Base-by-base conservation (phyloP, 2,888 invertebrate species). In the Gymnoscelis rufifasciata region DNA sequence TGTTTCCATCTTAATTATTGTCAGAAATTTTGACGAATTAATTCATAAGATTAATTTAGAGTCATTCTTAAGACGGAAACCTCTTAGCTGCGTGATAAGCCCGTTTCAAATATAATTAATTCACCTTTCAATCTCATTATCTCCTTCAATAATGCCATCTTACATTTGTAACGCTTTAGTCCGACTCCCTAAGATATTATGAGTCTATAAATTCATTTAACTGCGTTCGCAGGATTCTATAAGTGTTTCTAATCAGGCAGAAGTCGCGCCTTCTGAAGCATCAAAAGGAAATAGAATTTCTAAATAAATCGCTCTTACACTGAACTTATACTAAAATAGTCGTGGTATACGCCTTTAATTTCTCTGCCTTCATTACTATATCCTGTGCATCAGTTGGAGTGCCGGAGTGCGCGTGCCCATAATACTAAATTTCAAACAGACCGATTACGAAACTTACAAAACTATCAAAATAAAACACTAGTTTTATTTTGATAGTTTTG, bases 241-340 rank as follows among this genome's bases (percentile, higher is more conserved):
- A 62, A 54, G 51, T 33, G 47, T 57, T 60, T 64, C 66, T 60
- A 60, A 58, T 68, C 53, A 56, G 55, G 59, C 56, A 57, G 66
- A 64, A 67, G 68, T 65, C 64, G 63, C 66, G 61, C 61, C 64
- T 59, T 62, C 61, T 61, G 59, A 62, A 56, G 57, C 65, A 70
- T 71, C 68, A 56, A 72, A 68, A 84, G 86, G 84, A 87, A 86
- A 83, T 81, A 78, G 78, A 71, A 19, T 71, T 81, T 79, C 72
- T 77, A 83, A 86, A 86, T 86, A 87, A 83, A 83, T 83, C 81
- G 77, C 82, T 78, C 82, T 81, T 81, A 77, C 78, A 67, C 68
- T 64, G 72, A 79, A 78, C 73, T 73, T 68, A 70, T 68, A 82
- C 86, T 76, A 82, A 87, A 86, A 87, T 87, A 87, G 84, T 82